phyloP scores from a whole-genome alignment of 2,888 invertebrate genomes.

The Ypsolopha scabrella region DNA sequence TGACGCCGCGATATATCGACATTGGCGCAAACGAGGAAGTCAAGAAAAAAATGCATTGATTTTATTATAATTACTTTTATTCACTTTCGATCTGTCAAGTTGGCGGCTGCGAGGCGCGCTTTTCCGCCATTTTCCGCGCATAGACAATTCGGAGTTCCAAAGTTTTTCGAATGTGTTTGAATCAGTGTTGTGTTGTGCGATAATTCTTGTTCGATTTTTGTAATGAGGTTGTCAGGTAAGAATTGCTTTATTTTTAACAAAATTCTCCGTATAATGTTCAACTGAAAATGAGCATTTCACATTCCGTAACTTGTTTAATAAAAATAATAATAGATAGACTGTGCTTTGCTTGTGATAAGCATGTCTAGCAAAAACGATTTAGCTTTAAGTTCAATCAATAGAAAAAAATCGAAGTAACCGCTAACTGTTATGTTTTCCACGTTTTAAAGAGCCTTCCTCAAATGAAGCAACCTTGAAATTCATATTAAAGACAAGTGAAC shows the following conservation, averaged over 20 bases:
- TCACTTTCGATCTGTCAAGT: neutral
- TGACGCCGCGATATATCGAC: neutral
- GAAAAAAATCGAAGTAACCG: too few relatives aligned
- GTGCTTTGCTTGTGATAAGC: too few relatives aligned
- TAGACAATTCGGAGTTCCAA: neutral
- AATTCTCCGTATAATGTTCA: too few relatives aligned
- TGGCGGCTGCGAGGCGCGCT: constrained; percentile 1
- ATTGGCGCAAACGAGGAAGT: constrained; percentile 2
- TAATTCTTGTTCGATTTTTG: constrained; percentile 4
- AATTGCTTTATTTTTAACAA: neutral
- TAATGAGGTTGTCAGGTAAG: constrained; percentile 31
- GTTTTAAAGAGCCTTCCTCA: too few relatives aligned
- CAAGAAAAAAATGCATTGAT: neutral
- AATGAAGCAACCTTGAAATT: too few relatives aligned
- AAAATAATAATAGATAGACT: too few relatives aligned
- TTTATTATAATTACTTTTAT: neutral
- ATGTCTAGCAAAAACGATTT: too few relatives aligned
- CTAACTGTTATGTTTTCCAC: too few relatives aligned
- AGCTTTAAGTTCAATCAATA: too few relatives aligned
- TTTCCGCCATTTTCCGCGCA: constrained; percentile 2
- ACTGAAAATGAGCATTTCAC: too few relatives aligned
- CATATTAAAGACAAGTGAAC: too few relatives aligned
- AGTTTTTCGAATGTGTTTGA: neutral
- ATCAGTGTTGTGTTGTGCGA: constrained; percentile 4
- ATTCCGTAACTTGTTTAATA: too few relatives aligned